phyloP scores from a whole-genome alignment of 1,140 invertebrate species.

The Centruroides sculpturatus region DNA sequence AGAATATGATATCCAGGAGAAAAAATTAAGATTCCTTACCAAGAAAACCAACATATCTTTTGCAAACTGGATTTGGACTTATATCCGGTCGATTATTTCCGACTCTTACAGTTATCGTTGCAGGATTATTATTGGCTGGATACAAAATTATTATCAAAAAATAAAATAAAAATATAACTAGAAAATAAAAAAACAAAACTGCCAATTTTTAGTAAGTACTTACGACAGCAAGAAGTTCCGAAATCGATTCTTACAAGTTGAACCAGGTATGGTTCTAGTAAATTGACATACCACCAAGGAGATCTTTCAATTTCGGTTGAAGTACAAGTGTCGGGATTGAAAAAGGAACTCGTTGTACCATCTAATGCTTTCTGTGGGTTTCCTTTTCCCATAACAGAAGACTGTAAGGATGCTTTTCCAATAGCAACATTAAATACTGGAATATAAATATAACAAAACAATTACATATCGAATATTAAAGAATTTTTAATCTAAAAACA shows the following conservation, averaged over 20 bases:
- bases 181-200: neutral
- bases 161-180: neutral
- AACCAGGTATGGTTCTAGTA: constrained; percentile 87
- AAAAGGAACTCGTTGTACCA: constrained; percentile 68
- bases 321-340: constrained; percentile 69
- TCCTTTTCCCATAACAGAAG: constrained; percentile 58
- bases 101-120: constrained; percentile 74
- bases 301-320: constrained; percentile 54
- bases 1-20: too few relatives aligned
- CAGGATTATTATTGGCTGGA: constrained; percentile 36
- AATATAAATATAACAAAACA: constrained; percentile 18
- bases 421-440: constrained; percentile 83
- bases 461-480: too few relatives aligned
- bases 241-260: constrained; percentile 79
- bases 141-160: neutral
- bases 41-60: constrained; percentile 45
- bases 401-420: constrained; percentile 92
- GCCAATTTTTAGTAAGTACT: constrained; percentile 8
- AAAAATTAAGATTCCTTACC: neutral
- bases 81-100: constrained; percentile 86
- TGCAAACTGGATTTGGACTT: constrained; percentile 82
- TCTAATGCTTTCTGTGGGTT: constrained; percentile 82
- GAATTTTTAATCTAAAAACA: too few relatives aligned
- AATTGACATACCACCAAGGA: constrained; percentile 93
- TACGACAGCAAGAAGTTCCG: constrained; percentile 81